Percentiles rank a stretch among this genome's conserved stretches.
Conservation (phyloP, 1,140 invertebrate species). For the Brachionus rotundiformis region DNA sequence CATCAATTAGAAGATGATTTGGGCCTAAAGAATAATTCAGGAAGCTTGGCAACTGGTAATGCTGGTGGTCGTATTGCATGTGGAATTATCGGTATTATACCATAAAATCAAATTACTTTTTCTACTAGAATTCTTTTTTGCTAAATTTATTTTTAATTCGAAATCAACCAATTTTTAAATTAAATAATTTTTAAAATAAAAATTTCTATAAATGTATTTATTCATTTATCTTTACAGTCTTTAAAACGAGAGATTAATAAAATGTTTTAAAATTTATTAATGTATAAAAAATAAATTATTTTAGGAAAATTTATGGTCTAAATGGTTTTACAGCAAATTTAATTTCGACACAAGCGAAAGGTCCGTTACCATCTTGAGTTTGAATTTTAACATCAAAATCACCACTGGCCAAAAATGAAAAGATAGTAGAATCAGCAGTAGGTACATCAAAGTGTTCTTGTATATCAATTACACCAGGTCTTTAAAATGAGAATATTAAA, state of each 20-base stretch:
- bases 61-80: constrained; percentile 91
- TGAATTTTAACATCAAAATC: constrained; percentile 46
- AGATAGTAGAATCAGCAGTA: neutral
- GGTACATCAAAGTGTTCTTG: constrained; percentile 23
- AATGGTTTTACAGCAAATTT: constrained; percentile 45
- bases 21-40: constrained; percentile 78
- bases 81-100: constrained; percentile 83
- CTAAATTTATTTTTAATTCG: constrained; percentile 31
- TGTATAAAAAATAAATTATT: constrained; percentile 21
- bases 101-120: too few species aligned
- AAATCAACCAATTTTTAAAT: neutral
- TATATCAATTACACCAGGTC: neutral
- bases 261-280: neutral
- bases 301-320: neutral
- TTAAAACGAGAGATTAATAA: neutral
- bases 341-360: neutral
- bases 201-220: too few species aligned
- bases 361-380: constrained; percentile 17
- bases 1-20: constrained; percentile 93
- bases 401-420: constrained; percentile 40
- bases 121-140: too few species aligned
- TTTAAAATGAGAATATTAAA: neutral
- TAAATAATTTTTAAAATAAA: too few species aligned
- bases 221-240: too few species aligned
- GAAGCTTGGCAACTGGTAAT: constrained; percentile 93